phyloP scores from a whole-genome alignment of 2,888 invertebrate genomes.

The Cyclophora albipunctata region DNA sequence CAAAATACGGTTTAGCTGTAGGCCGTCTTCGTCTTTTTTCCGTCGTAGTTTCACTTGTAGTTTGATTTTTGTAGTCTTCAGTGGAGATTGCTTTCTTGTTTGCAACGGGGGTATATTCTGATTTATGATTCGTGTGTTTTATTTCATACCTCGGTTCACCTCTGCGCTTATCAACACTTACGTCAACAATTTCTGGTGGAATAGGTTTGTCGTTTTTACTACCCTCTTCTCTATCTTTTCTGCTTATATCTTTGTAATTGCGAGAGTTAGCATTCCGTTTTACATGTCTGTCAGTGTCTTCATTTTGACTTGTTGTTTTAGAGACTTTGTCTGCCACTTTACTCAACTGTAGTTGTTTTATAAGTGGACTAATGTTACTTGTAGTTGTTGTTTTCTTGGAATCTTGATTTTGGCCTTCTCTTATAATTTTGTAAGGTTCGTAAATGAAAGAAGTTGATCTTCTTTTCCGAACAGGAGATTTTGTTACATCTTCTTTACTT shows the following conservation, averaged over 20 bases:
- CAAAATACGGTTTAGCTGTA: constrained; percentile 28
- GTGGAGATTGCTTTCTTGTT: constrained; percentile 47
- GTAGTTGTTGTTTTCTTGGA: constrained; percentile 57
- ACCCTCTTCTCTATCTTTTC: constrained; percentile 42
- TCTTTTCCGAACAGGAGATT: constrained; percentile 34
- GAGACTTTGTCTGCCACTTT: constrained; percentile 49
- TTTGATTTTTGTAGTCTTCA: constrained; percentile 42
- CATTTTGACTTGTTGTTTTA: constrained; percentile 33
- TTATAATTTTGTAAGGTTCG: constrained; percentile 68
- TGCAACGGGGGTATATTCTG: constrained; percentile 47
- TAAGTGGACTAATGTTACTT: constrained; percentile 58
- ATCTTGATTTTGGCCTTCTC: constrained; percentile 52
- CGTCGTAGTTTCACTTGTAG: constrained; percentile 10
- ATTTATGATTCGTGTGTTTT: constrained; percentile 48
- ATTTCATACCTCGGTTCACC: constrained; percentile 65
- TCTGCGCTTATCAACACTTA: constrained; percentile 48
- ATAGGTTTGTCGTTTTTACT: constrained; percentile 23
- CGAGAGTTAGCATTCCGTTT: constrained; percentile 37
- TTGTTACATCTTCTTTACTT: constrained; percentile 34
- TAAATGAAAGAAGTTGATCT: constrained; percentile 56
- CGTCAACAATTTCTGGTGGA: constrained; percentile 42
- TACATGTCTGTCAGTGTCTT: constrained; percentile 26
- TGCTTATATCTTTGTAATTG: constrained; percentile 55
- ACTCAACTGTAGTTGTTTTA: constrained; percentile 59
- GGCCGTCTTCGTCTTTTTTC: constrained; percentile 16